Conservation (phyloP, 2,888 invertebrate species). For the Metacarcinus magister region DNA sequence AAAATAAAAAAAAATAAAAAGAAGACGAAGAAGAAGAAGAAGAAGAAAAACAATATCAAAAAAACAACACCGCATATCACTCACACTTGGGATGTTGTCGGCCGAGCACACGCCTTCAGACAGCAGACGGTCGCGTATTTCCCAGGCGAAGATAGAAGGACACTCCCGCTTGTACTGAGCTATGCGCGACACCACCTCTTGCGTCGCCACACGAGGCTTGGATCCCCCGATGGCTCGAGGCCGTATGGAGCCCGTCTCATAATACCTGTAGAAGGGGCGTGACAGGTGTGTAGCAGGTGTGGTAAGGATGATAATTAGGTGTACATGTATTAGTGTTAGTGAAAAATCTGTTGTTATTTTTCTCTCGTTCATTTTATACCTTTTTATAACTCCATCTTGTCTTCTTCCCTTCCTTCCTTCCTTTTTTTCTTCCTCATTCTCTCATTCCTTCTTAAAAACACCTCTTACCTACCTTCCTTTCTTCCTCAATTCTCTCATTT, state of each 20-base stretch:
- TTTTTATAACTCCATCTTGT: no score
- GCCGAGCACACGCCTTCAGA: slow-evolving; percentile 80
- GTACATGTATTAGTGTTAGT: background rate
- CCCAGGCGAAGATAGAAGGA: slow-evolving; percentile 82
- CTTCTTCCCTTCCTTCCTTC: no score
- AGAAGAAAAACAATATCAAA: background rate
- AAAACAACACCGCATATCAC: background rate
- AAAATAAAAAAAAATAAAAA: background rate
- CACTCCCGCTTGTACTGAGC: slow-evolving; percentile 81
- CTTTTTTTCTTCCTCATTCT: no score
- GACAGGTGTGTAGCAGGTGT: background rate
- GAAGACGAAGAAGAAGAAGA: background rate
- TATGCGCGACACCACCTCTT: slow-evolving; percentile 80
- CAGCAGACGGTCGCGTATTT: slow-evolving; percentile 80
- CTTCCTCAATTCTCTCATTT: no score
- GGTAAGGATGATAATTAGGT: background rate
- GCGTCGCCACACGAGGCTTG: slow-evolving; percentile 80
- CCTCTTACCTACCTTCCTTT: no score
- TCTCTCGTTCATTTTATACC: no score
- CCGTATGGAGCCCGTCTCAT: slow-evolving; percentile 81
- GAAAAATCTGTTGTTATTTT: no score
- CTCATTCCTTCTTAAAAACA: no score
- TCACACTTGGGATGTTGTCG: slow-evolving; percentile 81
- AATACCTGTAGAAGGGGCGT: slow-evolving; percentile 72
- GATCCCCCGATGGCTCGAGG: slow-evolving; percentile 80